Conservation (phyloP, 2,888 invertebrate genomes). For the Germaria angustata region DNA sequence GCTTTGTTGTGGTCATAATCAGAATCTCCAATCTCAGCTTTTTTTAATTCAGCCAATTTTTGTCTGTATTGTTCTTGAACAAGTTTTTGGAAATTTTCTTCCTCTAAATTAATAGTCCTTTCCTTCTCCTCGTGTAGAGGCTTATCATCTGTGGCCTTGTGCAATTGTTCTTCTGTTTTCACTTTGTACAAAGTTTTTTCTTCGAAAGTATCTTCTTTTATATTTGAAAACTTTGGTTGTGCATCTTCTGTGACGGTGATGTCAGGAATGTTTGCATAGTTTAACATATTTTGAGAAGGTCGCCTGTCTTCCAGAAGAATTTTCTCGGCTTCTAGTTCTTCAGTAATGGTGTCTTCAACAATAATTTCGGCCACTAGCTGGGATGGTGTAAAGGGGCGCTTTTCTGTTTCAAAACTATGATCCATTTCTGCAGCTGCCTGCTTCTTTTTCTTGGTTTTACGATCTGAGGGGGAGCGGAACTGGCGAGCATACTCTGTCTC, state of each 20-base stretch:
- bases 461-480: constrained; percentile 77
- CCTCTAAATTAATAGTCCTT: constrained; percentile 73
- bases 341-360: constrained; percentile 77
- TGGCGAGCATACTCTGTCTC: constrained; percentile 81
- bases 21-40: constrained; percentile 77
- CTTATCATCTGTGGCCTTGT: constrained; percentile 76
- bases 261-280: constrained; percentile 79
- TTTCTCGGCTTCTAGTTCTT: constrained; percentile 78
- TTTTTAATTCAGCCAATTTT: constrained; percentile 83
- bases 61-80: constrained; percentile 81
- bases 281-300: constrained; percentile 79
- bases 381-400: constrained; percentile 78
- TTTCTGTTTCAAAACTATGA: constrained; percentile 76
- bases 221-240: constrained; percentile 72
- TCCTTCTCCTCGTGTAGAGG: constrained; percentile 73
- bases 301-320: constrained; percentile 73
- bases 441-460: constrained; percentile 76
- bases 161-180: constrained; percentile 77
- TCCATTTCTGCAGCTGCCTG: constrained; percentile 78
- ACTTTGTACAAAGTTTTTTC: constrained; percentile 77
- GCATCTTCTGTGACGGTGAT: constrained; percentile 79
- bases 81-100: constrained; percentile 80
- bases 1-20: constrained; percentile 82
- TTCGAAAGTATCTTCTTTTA: constrained; percentile 77
- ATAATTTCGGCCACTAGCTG: constrained; percentile 78